phyloP scores from a whole-genome alignment of 53 echinoderm and acorn worm species.

The Echinarachnius parma region DNA sequence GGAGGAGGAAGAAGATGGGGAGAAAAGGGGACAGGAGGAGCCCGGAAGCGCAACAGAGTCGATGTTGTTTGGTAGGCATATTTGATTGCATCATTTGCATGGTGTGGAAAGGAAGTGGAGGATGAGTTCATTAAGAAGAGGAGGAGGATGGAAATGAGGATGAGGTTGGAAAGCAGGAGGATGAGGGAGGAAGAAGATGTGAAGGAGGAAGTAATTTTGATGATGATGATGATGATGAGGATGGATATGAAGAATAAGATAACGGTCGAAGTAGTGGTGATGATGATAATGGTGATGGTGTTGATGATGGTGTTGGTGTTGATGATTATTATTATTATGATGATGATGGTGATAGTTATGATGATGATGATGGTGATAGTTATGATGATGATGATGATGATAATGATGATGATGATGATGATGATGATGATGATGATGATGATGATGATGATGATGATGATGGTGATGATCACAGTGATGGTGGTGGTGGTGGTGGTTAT shows the following conservation, averaged over 20 bases:
- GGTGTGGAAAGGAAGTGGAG: constrained; percentile 1
- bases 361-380: no score
- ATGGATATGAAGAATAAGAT: not conserved
- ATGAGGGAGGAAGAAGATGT: constrained; percentile 21
- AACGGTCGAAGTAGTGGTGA: not conserved
- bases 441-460: not conserved
- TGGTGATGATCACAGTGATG: not conserved
- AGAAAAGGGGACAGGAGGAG: constrained; percentile 20
- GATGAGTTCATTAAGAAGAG: not conserved
- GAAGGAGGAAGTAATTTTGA: no score
- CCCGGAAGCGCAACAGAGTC: constrained; percentile 23
- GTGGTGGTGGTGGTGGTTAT: no score
- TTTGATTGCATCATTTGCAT: not conserved
- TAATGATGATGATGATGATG: not conserved
- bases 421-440: not conserved
- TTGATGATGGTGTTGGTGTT: no score
- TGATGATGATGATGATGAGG: no score
- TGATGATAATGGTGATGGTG: not conserved
- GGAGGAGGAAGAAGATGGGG: constrained; percentile 19
- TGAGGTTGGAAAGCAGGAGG: not conserved
- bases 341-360: no score
- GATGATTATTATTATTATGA: no score
- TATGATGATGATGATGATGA: not conserved
- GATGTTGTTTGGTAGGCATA: constrained; percentile 1
- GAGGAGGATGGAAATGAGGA: not conserved